phyloP scores from a whole-genome alignment of 2,888 invertebrate genomes.

The Athripsodes cinereus region DNA sequence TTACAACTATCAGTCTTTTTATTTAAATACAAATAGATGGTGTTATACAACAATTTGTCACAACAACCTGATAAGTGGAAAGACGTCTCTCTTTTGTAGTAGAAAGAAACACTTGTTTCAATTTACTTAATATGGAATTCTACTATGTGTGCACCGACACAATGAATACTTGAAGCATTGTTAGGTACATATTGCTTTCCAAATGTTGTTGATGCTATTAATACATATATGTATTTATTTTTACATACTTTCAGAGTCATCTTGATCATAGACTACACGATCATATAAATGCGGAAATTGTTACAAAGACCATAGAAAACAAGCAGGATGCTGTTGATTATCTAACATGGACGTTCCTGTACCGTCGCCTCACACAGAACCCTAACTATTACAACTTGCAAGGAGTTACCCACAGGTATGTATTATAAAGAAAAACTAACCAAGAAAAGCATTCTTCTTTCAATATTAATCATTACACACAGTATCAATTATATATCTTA shows the following conservation, averaged over 20 bases:
- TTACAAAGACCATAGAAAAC: conserved; percentile 99
- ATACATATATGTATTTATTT: too few species aligned
- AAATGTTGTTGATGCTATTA: too few species aligned
- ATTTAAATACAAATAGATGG: not conserved
- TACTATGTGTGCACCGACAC: too few species aligned
- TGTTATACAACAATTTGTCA: too few species aligned
- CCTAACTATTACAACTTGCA: conserved; percentile 99
- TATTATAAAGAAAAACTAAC: not conserved
- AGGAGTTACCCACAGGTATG: conserved; percentile 78
- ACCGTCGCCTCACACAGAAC: conserved; percentile 94
- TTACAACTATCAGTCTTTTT: not conserved
- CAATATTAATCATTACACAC: too few species aligned
- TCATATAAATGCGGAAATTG: conserved; percentile 99
- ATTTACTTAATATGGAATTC: too few species aligned
- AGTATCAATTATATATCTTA: too few species aligned
- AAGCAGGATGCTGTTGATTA: conserved; percentile 99
- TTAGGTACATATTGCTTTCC: not conserved
- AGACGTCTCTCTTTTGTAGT: too few species aligned
- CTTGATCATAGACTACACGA: conserved; percentile 97
- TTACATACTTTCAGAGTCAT: conserved; percentile 66
- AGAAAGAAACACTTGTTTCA: too few species aligned
- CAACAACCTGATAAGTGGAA: too few species aligned
- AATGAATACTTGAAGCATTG: too few species aligned
- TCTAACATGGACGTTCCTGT: conserved; percentile 98
- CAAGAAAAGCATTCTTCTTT: not conserved